Evolutionary conservation across 2,888 invertebrate species (phyloP).

Genomic region (Melanchra persicariae): DNA sequence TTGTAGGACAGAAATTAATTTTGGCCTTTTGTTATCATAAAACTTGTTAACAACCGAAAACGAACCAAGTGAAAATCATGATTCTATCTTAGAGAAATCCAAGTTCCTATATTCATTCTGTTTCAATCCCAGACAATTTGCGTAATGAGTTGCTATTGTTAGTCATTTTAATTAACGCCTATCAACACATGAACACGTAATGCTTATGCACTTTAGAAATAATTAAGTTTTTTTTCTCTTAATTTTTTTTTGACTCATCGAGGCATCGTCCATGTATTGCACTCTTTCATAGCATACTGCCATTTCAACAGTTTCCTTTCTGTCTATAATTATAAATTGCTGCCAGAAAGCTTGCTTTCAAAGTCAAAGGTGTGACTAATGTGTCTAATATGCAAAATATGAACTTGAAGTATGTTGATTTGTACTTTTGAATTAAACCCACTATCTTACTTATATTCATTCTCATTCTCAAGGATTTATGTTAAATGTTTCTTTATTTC

Average conservation of each 20-base stretch:
- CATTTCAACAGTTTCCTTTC: constrained; percentile 55
- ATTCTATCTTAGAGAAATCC: constrained; percentile 18
- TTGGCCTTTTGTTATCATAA: not conserved
- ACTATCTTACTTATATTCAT: constrained; percentile 14
- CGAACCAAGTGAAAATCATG: constrained; percentile 19
- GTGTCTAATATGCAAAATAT: constrained; percentile 63
- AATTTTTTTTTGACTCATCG: constrained; percentile 2
- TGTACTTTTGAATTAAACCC: constrained; percentile 20
- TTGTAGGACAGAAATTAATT: not conserved
- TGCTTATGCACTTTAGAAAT: constrained; percentile 1
- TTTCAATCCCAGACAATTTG: constrained; percentile 36
- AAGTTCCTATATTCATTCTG: constrained; percentile 17
- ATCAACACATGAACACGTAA: constrained; percentile 19
- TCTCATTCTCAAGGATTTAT: constrained; percentile 28
- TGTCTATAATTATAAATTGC: constrained; percentile 56
- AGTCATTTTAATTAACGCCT: constrained; percentile 26
- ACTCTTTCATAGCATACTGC: constrained; percentile 12
- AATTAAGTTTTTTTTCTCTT: constrained; percentile 12
- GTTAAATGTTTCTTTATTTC: constrained; percentile 20
- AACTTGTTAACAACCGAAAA: not conserved
- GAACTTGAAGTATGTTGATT: constrained; percentile 43
- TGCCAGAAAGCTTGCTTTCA: constrained; percentile 58
- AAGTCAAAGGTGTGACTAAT: constrained; percentile 67
- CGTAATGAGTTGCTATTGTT: constrained; percentile 29
- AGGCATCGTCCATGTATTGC: not conserved